A percentile compares a stretch with the other conserved stretches of the same genome.
These are phyloP conservation scores for Oreochromis niloticus DNA, from an alignment of 2,113 vertebrate genomes.

Conservation along the genomic window DNA sequence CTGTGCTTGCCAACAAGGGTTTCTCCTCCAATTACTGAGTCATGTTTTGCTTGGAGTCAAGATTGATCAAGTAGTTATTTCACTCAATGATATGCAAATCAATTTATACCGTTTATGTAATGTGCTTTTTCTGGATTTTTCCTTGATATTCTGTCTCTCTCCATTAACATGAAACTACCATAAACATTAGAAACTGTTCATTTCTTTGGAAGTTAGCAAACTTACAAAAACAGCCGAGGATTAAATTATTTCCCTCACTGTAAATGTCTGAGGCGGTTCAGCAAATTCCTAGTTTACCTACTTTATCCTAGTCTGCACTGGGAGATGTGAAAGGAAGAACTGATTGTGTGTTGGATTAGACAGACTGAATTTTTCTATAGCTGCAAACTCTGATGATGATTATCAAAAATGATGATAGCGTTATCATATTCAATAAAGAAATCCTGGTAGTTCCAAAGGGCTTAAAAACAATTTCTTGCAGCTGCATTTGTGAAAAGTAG, in stretches of 20 bases:
- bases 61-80: not conserved
- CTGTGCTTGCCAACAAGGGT: not conserved
- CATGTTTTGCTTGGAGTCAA: not conserved
- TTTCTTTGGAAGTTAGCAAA: not conserved
- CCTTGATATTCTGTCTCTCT: not conserved
- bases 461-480: not conserved
- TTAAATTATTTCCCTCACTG: not conserved
- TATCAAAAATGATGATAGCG: not conserved
- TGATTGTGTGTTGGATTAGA: not conserved
- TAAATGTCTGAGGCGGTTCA: not conserved
- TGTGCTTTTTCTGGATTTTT: not conserved
- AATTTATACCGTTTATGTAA: not conserved
- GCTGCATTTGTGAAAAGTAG: not conserved
- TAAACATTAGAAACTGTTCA: not conserved
- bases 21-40: not conserved
- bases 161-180: not conserved
- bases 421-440: not conserved
- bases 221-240: not conserved
- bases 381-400: not conserved
- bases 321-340: not conserved
- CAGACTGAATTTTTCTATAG: not conserved
- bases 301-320: not conserved
- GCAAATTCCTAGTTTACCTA: not conserved
- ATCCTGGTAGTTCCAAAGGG: not conserved
- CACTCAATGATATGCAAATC: not conserved